A percentile compares a stretch with the other conserved stretches of the same genome.
phyloP scores from a whole-genome alignment of 2,888 invertebrate genomes.

The Gymnoscelis rufifasciata region DNA sequence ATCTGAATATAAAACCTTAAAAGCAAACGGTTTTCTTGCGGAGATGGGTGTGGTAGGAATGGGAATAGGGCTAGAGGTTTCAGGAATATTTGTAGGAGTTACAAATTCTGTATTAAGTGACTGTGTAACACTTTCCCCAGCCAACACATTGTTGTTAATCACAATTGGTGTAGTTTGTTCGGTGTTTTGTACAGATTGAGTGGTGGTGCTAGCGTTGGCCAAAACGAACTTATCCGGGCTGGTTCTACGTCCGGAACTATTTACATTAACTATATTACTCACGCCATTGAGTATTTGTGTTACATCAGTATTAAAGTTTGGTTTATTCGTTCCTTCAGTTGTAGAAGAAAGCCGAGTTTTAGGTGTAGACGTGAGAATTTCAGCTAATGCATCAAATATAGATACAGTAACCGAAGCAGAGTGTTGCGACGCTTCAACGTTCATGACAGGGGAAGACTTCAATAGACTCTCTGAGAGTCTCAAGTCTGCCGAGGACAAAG shows the following conservation, averaged over 20 bases:
- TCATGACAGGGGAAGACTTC: conserved; percentile 71
- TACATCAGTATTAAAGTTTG: conserved; percentile 57
- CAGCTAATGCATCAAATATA: conserved; percentile 79
- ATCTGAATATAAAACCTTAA: conserved; percentile 70
- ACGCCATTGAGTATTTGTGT: conserved; percentile 70
- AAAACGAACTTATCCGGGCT: conserved; percentile 50
- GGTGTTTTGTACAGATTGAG: conserved; percentile 74
- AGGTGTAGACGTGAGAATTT: conserved; percentile 76
- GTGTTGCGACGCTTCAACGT: conserved; percentile 77
- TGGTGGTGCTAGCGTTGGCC: conserved; percentile 57
- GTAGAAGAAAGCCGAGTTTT: conserved; percentile 65
- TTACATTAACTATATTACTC: conserved; percentile 75
- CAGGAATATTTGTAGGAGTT: conserved; percentile 54
- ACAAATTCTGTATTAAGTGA: conserved; percentile 56
- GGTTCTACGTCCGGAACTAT: conserved; percentile 59
- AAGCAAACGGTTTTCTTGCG: conserved; percentile 73
- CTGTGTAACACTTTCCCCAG: conserved; percentile 62
- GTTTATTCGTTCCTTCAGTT: conserved; percentile 61
- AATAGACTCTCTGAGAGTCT: conserved; percentile 70
- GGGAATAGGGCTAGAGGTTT: conserved; percentile 45
- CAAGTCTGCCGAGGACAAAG: conserved; percentile 70
- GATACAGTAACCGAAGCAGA: conserved; percentile 79
- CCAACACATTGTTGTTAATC: conserved; percentile 71
- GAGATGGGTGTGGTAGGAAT: conserved; percentile 61
- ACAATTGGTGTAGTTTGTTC: conserved; percentile 66